Evolutionary conservation across 2,888 invertebrate species (phyloP), one percentile per base, ranked within the genome.

Genomic region (Xestia rhomboidea): DNA sequence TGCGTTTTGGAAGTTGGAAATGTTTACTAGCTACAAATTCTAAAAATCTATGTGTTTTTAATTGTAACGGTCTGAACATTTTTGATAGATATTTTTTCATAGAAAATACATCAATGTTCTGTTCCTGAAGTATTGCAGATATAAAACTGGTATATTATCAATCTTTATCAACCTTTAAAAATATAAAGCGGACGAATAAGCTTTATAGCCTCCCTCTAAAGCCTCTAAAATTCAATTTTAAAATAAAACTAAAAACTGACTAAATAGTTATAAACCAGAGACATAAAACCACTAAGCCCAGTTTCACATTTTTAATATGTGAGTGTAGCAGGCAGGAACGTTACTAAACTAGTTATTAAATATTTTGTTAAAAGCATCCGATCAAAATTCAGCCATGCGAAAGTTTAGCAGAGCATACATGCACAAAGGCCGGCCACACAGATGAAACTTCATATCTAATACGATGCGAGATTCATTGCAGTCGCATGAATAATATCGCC

Each of bases 401-500:
- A 69, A 38, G 21, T 69, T 67, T 62, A 49, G 24, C 24, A 60
- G 6, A 46, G 27, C n/a, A 57, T 44, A 57, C 30, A 64, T 72
- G 18, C 13, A 63, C 34, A 11, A 62, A 62, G 54, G 6, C n/a
- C 30, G 34, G 3, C 1, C 68, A 24, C 73, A 44, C 66, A 68
- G 4, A 44, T 18, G 8, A 34, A 81, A 51, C 46, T 62, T 79
- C 57, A 46, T 69, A 70, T 57, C 49, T 49, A 68, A 80, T 66
- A 46, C 34, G 24, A 68, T 54, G 30, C 18, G 66, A 27, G 54
- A 75, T 69, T 84, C 72, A 69, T 84, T 69, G 44, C 81, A 63
- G 49, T 67, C 72, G 41, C 41, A 57, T 84, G 71, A 75, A 84
- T 80, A 72, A 75, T 66, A 67, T 69, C 30, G 62, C 46, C 41